These are phyloP conservation scores for Chauna torquata DNA, from an alignment of 2,113 vertebrate genomes.

Conservation along the genomic window DNA sequence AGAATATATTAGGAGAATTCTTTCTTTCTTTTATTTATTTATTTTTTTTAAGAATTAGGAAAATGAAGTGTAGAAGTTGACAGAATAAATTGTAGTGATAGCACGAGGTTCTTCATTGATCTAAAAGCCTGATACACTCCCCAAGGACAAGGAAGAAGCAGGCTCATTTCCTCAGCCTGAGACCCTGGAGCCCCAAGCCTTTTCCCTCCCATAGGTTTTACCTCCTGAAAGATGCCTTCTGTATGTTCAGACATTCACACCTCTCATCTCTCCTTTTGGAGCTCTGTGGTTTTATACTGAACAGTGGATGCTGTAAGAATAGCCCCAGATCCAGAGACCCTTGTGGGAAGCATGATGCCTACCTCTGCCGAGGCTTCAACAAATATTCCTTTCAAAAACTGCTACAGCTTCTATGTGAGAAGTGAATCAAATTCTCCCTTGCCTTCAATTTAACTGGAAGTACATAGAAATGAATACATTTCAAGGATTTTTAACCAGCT, in stretches of 20 bases:
- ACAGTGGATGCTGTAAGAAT: neutral
- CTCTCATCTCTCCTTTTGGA: neutral
- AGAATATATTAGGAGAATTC: neutral
- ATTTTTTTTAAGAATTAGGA: neutral
- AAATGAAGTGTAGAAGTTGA: neutral
- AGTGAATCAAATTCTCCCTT: neutral
- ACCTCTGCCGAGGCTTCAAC: neutral
- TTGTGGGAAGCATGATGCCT: neutral
- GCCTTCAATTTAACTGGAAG: neutral
- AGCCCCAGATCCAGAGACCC: neutral
- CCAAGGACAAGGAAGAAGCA: neutral
- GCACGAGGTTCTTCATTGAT: neutral
- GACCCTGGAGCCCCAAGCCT: neutral
- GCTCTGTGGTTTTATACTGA: neutral
- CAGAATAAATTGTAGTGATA: neutral
- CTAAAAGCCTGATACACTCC: neutral
- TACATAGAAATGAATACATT: neutral
- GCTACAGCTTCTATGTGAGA: neutral
- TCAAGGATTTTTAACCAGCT: neutral
- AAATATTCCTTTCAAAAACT: neutral
- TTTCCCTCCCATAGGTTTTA: neutral
- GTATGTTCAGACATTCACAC: neutral
- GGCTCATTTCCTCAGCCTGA: accelerated
- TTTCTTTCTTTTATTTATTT: neutral
- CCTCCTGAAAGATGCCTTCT: neutral